phyloP scores from a whole-genome alignment of 1,140 invertebrate genomes.

The Formica exsecta region DNA sequence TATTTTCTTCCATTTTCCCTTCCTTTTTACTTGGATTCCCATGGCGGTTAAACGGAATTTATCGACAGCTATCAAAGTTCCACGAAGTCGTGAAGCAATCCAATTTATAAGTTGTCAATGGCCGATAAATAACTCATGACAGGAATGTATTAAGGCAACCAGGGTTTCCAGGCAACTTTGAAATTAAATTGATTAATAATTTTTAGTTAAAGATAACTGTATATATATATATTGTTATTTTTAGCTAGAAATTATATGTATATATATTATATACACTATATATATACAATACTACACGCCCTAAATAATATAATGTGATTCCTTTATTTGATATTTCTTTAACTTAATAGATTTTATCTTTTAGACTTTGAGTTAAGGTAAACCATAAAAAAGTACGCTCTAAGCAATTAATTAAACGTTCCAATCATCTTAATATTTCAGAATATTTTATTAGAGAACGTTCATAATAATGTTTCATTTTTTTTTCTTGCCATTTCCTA shows the following conservation, averaged over 20 bases:
- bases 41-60: constrained; percentile 56
- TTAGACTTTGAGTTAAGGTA: not conserved
- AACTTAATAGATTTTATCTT: not conserved
- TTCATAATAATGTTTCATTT: not conserved
- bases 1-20: constrained; percentile 28
- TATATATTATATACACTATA: too few relatives aligned
- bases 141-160: constrained; percentile 38
- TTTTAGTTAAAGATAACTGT: constrained; percentile 2
- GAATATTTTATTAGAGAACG: not conserved
- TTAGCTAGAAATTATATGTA: too few relatives aligned
- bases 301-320: constrained; percentile 2
- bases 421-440: not conserved
- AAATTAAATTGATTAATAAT: constrained; percentile 56
- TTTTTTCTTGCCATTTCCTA: not conserved
- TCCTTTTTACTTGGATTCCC: constrained; percentile 4
- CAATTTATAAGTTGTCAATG: constrained; percentile 64
- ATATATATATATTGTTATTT: too few relatives aligned
- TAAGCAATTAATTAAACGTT: not conserved
- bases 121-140: constrained; percentile 59
- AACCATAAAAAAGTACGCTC: not conserved
- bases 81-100: constrained; percentile 52
- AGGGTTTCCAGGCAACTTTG: constrained; percentile 29
- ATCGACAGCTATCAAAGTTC: constrained; percentile 61
- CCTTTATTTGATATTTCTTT: not conserved
- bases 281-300: not conserved